Percentiles rank a stretch among this genome's conserved stretches.
Conservation (phyloP, 1,140 invertebrate species). For the Leptinotarsa defecta region DNA sequence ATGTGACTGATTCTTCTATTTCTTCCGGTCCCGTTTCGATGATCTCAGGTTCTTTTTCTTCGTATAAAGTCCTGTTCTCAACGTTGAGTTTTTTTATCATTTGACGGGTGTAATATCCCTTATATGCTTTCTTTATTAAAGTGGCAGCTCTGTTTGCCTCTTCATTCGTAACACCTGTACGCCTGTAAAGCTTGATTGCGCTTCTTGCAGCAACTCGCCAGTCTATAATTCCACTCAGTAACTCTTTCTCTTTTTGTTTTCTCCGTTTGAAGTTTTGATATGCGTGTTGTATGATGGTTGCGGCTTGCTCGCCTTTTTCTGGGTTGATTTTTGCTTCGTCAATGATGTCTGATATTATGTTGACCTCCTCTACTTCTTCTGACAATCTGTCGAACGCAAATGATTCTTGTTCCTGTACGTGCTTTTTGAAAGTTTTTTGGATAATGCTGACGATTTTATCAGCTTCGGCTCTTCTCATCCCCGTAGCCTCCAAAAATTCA, state of each 20-base stretch:
- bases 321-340: slow-evolving; percentile 30
- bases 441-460: slow-evolving; percentile 55
- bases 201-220: slow-evolving; percentile 59
- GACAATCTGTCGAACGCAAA: background rate
- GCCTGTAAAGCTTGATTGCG: slow-evolving; percentile 56
- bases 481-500: slow-evolving; percentile 54
- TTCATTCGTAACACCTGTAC: slow-evolving; percentile 54
- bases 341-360: slow-evolving; percentile 39
- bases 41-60: slow-evolving; percentile 22
- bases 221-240: slow-evolving; percentile 53
- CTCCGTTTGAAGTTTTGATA: slow-evolving; percentile 36
- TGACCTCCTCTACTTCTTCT: slow-evolving; percentile 37
- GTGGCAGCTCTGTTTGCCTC: slow-evolving; percentile 56
- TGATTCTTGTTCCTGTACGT: slow-evolving; percentile 31
- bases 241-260: slow-evolving; percentile 39
- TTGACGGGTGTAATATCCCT: slow-evolving; percentile 55
- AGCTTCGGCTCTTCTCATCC: slow-evolving; percentile 57
- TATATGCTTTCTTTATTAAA: slow-evolving; percentile 58
- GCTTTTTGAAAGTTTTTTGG: slow-evolving; percentile 56
- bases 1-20: background rate
- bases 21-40: slow-evolving; percentile 6
- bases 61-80: slow-evolving; percentile 6
- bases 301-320: slow-evolving; percentile 56
- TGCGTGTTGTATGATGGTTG: slow-evolving; percentile 46
- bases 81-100: slow-evolving; percentile 32